Evolutionary conservation across 1,140 invertebrate genomes (phyloP).

Genomic region (Listronotus oregonensis): DNA sequence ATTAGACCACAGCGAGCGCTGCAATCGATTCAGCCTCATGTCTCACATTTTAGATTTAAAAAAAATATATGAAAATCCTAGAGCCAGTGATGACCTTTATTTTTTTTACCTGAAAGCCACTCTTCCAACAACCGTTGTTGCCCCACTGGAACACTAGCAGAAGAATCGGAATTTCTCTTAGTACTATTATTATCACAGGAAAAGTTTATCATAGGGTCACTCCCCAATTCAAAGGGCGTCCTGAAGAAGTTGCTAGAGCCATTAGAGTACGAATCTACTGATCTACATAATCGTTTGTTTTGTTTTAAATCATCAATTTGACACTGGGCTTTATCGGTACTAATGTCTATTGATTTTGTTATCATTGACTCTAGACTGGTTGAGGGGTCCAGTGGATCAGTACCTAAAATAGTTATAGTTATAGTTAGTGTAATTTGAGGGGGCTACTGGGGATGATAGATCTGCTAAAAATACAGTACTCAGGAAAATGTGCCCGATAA

Average conservation of each 20-base stretch:
- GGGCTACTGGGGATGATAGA: too few species aligned
- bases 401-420: slow-evolving; percentile 35
- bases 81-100: too few species aligned
- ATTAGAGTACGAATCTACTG: slow-evolving; percentile 43
- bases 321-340: background rate
- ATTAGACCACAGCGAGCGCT: too few species aligned
- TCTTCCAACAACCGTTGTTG: slow-evolving; percentile 46
- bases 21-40: too few species aligned
- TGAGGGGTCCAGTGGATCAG: slow-evolving; percentile 40
- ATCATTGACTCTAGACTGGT: slow-evolving; percentile 23
- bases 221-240: slow-evolving; percentile 32
- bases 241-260: slow-evolving; percentile 19
- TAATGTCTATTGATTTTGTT: slow-evolving; percentile 20
- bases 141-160: background rate
- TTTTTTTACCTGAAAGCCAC: slow-evolving; percentile 45
- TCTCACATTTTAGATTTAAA: too few species aligned
- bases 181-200: background rate
- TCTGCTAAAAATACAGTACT: too few species aligned
- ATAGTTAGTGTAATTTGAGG: too few species aligned
- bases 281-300: slow-evolving; percentile 38
- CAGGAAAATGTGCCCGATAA: too few species aligned
- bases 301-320: slow-evolving; percentile 3
- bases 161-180: slow-evolving; percentile 8
- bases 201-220: slow-evolving; percentile 41
- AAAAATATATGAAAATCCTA: too few species aligned